phyloP scores from a whole-genome alignment of 35 echinoderm and acorn worm species.

The Lytechinus pictus region DNA sequence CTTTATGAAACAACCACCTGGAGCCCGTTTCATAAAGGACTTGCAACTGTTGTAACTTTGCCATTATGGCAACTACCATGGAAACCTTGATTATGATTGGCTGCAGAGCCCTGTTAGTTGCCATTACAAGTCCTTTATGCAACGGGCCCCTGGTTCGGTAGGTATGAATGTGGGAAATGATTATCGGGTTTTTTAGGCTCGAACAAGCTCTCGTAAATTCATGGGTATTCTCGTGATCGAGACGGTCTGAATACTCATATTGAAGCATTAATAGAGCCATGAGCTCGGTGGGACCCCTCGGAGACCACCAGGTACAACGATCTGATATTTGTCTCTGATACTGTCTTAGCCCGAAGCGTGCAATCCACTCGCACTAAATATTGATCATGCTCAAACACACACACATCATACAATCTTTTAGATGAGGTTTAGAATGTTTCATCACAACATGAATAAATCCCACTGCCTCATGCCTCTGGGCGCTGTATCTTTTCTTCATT shows the following conservation, averaged over 20 bases:
- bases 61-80: no score
- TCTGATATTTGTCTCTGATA: neutral
- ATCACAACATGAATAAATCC: neutral
- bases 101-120: no score
- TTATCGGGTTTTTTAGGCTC: no score
- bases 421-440: neutral
- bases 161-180: no score
- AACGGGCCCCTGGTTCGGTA: no score
- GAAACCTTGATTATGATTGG: no score
- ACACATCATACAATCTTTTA: neutral
- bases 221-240: no score
- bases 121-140: no score
- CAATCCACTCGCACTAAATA: neutral
- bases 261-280: slow-evolving; percentile 3
- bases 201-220: no score
- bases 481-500: neutral
- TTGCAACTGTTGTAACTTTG: no score
- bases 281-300: neutral
- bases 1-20: no score
- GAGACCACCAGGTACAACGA: neutral
- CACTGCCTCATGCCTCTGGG: neutral
- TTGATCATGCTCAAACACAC: neutral
- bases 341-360: neutral
- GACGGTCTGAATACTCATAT: neutral
- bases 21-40: no score